Conservation (phyloP, 2,888 invertebrate species). For the Drosophila peninsularis region DNA sequence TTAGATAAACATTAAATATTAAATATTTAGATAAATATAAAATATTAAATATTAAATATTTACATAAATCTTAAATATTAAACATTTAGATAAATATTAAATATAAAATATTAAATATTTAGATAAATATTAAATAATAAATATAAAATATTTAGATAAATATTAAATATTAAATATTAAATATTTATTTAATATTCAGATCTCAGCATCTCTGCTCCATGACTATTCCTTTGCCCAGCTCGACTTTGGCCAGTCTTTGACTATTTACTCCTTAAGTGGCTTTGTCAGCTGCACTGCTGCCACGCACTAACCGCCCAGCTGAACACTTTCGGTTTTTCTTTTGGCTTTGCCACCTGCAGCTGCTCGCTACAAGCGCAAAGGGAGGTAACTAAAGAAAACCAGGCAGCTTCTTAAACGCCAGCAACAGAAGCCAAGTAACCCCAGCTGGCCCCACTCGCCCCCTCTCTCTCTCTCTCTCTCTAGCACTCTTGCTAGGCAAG, state of each 20-base stretch:
- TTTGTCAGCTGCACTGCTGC: constrained; percentile 32
- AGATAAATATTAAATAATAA: too few species aligned
- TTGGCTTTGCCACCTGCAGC: constrained; percentile 35
- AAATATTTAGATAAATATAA: too few species aligned
- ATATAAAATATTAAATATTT: too few species aligned
- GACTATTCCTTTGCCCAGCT: neutral
- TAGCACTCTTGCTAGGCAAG: constrained; percentile 1
- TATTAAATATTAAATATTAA: too few species aligned
- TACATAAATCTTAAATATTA: too few species aligned
- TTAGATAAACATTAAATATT: too few species aligned
- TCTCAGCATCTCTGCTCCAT: neutral
- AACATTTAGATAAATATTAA: too few species aligned
- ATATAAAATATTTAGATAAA: too few species aligned
- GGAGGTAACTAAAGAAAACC: constrained; percentile 6
- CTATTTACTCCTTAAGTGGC: constrained; percentile 11
- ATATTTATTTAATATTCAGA: too few species aligned
- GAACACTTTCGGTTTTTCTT: constrained; percentile 63
- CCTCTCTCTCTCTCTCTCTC: neutral
- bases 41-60: too few species aligned
- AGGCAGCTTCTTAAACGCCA: constrained; percentile 46
- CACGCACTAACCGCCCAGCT: neutral
- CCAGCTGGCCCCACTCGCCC: constrained; percentile 32
- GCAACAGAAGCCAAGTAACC: constrained; percentile 54
- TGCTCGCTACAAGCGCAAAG: neutral
- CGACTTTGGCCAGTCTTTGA: neutral